Conservation (phyloP, 2,113 vertebrate species). For the Actinemys pallida region DNA sequence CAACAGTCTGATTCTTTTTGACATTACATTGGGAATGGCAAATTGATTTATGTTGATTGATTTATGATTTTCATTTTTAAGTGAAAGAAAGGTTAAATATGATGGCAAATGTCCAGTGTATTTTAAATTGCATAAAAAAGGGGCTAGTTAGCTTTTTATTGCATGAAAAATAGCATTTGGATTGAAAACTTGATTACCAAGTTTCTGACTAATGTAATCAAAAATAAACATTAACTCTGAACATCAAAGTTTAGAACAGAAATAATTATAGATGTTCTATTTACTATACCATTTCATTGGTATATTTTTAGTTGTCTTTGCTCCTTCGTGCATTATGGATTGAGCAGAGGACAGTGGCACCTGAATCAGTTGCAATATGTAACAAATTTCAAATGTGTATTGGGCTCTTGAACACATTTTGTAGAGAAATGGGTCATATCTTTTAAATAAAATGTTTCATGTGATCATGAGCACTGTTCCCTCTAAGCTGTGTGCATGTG, state of each 20-base stretch:
- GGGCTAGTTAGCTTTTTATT: not conserved
- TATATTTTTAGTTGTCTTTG: not conserved
- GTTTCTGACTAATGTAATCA: not conserved
- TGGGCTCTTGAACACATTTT: not conserved
- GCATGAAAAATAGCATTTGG: not conserved
- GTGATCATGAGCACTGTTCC: not conserved
- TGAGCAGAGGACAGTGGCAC: not conserved
- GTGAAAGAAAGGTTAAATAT: not conserved
- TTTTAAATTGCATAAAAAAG: not conserved
- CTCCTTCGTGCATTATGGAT: not conserved
- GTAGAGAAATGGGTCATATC: not conserved
- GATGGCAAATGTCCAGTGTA: not conserved
- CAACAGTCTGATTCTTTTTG: not conserved
- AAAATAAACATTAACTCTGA: not conserved
- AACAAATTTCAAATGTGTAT: not conserved
- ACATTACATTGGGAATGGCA: not conserved
- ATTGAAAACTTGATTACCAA: not conserved
- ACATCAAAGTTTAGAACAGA: not conserved
- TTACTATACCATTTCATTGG: not conserved
- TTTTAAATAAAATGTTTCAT: not conserved
- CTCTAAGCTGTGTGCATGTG: too few relatives aligned
- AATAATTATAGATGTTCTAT: not conserved
- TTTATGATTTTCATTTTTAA: not conserved
- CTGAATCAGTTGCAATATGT: not conserved
- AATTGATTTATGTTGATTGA: not conserved